Evolutionary conservation across 2,888 invertebrate genomes (phyloP), one percentile per base, ranked within the genome.

Genomic region (Parnassius apollo): DNA sequence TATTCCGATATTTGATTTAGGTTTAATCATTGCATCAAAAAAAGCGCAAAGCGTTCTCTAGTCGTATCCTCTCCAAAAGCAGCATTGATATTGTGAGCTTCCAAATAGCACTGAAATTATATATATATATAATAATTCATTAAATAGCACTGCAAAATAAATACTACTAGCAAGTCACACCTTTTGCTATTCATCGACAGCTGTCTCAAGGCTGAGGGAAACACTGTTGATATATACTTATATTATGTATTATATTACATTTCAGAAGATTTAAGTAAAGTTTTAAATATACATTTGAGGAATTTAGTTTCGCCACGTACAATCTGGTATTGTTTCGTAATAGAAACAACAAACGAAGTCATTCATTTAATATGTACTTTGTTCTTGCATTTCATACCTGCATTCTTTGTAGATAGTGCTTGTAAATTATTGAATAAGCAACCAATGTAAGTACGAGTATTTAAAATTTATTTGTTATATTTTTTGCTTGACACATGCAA

Each of bases 321-420:
- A 0, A 0, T 64, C 12, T 66, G 64, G 61, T 64, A 64, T n/a
- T 48, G 42, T 12, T 56, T 42, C n/a, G 25, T 13, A 4, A 2
- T 57, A 9, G 42, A 57, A 53, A 54, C 49, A 13, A 64, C 45
- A 44, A 53, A 11, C 9, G 35, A 50, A 11, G 50, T 58, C 25
- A 25, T 58, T 3, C 55, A 50, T 45, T 55, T 58, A 58, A 25
- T 62, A 10, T 49, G 49, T 1, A 55, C 58, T 9, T 35, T 54
- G 62, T 44, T 62, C 10, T 54, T 66, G 35, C 66, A 64, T 48
- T 60, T 48, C 35, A 45, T 62, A 22, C 66, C 66, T 2, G 64
- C 64, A 10, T 62, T 57, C 13, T 18, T 66, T 11, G 48, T 51
- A 10, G 64, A 64, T n/a, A 8, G 57, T 12, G 12, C 55, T 11